phyloP scores from a whole-genome alignment of 2,888 invertebrate species.

The Clostera curtula region DNA sequence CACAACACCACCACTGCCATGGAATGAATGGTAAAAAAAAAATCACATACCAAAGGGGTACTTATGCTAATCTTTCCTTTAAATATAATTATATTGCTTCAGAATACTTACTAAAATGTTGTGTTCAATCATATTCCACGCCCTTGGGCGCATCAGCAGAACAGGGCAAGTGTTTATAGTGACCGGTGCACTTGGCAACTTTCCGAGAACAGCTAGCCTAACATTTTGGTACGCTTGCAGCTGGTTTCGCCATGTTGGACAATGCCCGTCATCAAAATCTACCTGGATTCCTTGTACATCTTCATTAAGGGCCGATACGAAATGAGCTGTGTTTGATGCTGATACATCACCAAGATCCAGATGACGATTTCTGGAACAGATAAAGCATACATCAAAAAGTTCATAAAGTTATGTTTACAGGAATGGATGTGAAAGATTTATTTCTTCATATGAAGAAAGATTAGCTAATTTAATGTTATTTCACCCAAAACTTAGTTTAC shows the following conservation, averaged over 20 bases:
- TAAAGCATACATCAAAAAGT: background rate
- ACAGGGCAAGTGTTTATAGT: slow-evolving; percentile 73
- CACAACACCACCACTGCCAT: too few relatives aligned
- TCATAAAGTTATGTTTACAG: background rate
- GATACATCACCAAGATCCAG: slow-evolving; percentile 80
- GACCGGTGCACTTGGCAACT: slow-evolving; percentile 63
- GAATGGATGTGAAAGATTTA: background rate
- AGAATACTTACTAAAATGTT: slow-evolving; percentile 70
- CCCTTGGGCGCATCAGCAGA: slow-evolving; percentile 80
- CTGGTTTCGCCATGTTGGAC: slow-evolving; percentile 82
- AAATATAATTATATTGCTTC: background rate
- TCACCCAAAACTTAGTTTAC: background rate
- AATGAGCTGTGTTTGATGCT: slow-evolving; percentile 74
- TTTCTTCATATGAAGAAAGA: background rate
- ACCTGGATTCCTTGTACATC: slow-evolving; percentile 77
- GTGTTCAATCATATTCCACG: slow-evolving; percentile 84
- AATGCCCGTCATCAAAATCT: slow-evolving; percentile 83
- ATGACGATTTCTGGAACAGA: slow-evolving; percentile 64
- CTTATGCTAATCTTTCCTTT: background rate
- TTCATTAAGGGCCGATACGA: slow-evolving; percentile 68
- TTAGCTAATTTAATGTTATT: background rate
- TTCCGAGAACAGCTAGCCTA: slow-evolving; percentile 67
- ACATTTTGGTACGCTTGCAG: slow-evolving; percentile 78
- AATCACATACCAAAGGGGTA: slow-evolving; percentile 1
- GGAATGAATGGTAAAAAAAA: background rate